phyloP scores from a whole-genome alignment of 2,113 vertebrate species.

The Phalacrocorax aristotelis region DNA sequence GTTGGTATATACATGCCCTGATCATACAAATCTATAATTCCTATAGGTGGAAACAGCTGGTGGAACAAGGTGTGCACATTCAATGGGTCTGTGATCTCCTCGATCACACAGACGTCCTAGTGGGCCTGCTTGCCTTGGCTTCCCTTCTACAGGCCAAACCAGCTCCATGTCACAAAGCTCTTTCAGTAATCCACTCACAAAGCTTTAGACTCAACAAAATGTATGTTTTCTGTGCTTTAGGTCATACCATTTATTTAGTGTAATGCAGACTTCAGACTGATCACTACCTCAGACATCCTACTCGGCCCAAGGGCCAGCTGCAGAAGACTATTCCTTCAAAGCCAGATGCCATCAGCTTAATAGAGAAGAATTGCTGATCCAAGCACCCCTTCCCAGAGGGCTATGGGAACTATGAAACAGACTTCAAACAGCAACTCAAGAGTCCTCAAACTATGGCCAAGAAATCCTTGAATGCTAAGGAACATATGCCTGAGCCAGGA shows the following conservation, averaged over 20 bases:
- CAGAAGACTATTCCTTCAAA: neutral
- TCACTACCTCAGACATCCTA: neutral
- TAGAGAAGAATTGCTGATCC: neutral
- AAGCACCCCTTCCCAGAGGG: neutral
- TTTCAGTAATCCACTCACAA: neutral
- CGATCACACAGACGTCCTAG: neutral
- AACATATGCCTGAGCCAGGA: neutral
- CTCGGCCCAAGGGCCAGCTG: neutral
- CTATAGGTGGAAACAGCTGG: neutral
- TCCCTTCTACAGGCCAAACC: neutral
- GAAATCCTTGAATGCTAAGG: neutral
- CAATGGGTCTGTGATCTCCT: neutral
- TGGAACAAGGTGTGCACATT: neutral
- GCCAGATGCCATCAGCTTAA: neutral
- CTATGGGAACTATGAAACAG: neutral
- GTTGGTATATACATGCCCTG: rapidly evolving
- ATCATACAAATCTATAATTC: neutral
- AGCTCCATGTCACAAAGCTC: neutral
- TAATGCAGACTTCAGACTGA: neutral
- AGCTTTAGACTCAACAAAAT: neutral
- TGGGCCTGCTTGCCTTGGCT: neutral
- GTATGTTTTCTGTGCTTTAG: neutral
- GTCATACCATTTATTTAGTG: neutral
- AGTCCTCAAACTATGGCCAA: neutral
- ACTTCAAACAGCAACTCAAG: neutral